Base-by-base conservation (phyloP, 1,140 invertebrate species). In the Hestina assimilis region DNA sequence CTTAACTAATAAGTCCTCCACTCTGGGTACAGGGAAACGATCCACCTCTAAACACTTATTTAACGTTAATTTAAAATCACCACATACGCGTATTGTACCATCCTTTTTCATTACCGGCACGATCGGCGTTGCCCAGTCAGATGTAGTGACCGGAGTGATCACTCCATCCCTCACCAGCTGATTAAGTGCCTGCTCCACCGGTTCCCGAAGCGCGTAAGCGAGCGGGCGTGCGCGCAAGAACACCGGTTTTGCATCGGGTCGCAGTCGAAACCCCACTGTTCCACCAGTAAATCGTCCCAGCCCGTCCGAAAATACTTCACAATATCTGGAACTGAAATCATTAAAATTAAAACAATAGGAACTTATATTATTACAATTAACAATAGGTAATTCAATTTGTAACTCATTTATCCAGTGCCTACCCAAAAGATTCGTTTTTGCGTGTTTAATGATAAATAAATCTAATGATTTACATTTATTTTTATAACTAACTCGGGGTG, bases 1-100 rank as follows among this genome's bases (percentile, higher is more conserved):
- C 12, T 48, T 38, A 3, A 56, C 48, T 46, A 83, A 69, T 40
- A 86, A 50, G 40, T 86, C 76, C 3, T 83, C 74, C 4, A 78
- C 58, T 9, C 41, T 51, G 0, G 85, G 83, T 21, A 89, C 47
- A 0, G 81, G 85, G 57, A 79, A 73, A 20, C 75, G 70, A 21
- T 81, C 70, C 14, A 81, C 69, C 31, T 69, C 56, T 20, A 87
- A 41, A 12, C 54, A 56, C 35, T 62, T 72, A 57, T 89, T 72
- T 20, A 75, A 28, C 0, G 69, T 75, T 26, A 61, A 12, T 20
- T 75, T 75, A 54, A 19, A 69, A 56, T 68, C 64, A 9, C 35
- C 64, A 21, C 69, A 75, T 4, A 75, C 51, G 4, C 62, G 23
- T 8, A 72, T 62, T 0, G 56, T 20, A 6, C 72, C 72, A 28